Base-by-base conservation (phyloP, 2,797 vertebrate genomes). In the Anguilla anguilla region DNA sequence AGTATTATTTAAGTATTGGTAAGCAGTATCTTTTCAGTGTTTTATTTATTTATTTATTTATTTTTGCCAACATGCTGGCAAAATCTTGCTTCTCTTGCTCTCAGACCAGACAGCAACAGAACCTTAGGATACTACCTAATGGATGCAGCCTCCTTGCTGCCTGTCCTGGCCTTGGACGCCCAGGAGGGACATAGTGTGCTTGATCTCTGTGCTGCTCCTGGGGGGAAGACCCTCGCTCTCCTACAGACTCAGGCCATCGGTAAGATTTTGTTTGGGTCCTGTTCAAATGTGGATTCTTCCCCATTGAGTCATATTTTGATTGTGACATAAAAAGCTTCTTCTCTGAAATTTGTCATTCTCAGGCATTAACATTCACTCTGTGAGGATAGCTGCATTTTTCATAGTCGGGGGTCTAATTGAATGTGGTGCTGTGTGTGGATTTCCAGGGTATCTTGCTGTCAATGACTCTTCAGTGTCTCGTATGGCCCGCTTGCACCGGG, bases 191-290 rank as follows among this genome's bases (percentile, higher is more conserved):
- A 99, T 86, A 91, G 51, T 0, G 97, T 99, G 83, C 96, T 99
- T 4, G 99, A 99, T 89, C 95, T 99, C 13, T 99, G 99, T 89
- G 98, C 98, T 0, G 98, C 98, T 53, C 98, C 99, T 0, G 98
- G 98, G 85, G 98, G 98, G 9, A 99, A 99, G 91, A 96, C 96
- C 0, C 91, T 99, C 90, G 96, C 97, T 74, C 91, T 99, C 89
- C 95, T 99, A 89, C 98, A 99, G 93, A 97, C 97, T 1, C 96
- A 96, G 49, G 87, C 92, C 91, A 94, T 97, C 87, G 90, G 98
- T 99, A 95, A 95, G 96, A 91, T 28, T 0, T 85, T 35, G 93
- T 67, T 72, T 43, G 49, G 15, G 11, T n/a, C 43, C 43, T 31
- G 64, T 13, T 59, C 22, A 17, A n/a, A 49, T 22, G n/a, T 79